These are phyloP conservation scores for Orthonyx spaldingii DNA, from an alignment of 2,113 vertebrate genomes.

Conservation along the genomic window DNA sequence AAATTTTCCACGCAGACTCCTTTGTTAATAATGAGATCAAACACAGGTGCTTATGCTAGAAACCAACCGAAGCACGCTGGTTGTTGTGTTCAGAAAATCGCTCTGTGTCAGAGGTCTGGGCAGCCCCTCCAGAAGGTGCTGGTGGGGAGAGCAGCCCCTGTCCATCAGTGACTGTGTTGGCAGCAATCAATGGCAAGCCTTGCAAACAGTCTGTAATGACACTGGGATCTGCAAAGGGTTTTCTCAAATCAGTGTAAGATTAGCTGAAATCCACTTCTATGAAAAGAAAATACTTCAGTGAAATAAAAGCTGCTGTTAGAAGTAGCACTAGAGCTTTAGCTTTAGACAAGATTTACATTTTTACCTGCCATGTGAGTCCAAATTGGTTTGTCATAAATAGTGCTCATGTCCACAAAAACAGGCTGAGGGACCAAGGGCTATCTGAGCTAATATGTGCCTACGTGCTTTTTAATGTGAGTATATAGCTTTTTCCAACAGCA, in stretches of 20 bases:
- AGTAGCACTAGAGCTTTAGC: background rate
- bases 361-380: background rate
- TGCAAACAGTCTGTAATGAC: background rate
- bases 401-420: background rate
- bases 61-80: background rate
- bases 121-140: background rate
- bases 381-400: background rate
- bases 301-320: background rate
- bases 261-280: background rate
- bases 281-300: background rate
- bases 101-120: background rate
- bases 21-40: background rate
- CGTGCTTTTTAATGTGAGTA: background rate
- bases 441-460: background rate
- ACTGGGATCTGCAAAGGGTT: background rate
- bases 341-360: background rate
- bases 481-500: background rate
- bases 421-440: background rate
- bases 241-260: background rate
- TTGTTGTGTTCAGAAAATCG: background rate
- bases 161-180: rapidly evolving
- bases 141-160: background rate
- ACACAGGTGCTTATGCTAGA: background rate
- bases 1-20: rapidly evolving
- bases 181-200: background rate